Evolutionary conservation across 2,113 vertebrate species (phyloP), one percentile per base, ranked within the genome.

Genomic region (Heptranchias perlo): DNA sequence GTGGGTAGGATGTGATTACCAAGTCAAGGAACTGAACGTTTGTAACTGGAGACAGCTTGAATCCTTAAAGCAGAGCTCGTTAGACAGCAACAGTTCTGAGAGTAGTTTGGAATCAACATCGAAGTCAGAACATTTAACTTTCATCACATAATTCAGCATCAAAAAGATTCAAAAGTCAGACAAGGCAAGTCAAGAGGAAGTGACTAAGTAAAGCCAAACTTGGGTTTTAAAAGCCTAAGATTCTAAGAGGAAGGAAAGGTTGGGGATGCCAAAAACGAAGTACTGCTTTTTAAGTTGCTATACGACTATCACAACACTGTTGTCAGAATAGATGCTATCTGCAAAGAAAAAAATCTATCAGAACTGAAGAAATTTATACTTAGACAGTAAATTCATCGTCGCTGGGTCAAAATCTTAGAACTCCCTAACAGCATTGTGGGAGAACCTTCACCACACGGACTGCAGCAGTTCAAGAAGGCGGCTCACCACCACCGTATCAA

Each of bases 151-250:
- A 62, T 62, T 62, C 89, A 21, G 89, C 58, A 93, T 92, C 58
- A 64, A 39, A n/a, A 25, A n/a, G 31, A 62, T 93, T 93, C n/a
- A 61, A 44, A 61, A 93, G 78, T 82, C 39, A 82, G 89, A 93
- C 89, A 93, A 62, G 89, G 89, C 89, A 23, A 93, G 35, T 93
- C 58, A 93, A 93, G 58, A 93, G 89, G 89, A 93, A 64, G 61
- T 93, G 89, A 62, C 89, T 93, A 47, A 82, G 78, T 82, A 82
- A 93, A 93, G 39, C 7, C 18, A 93, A 93, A 93, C 58, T 6
- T 25, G 31, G 61, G n/a, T 93, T 39, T 93, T 62, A 93, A 93
- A 62, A 93, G 87, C 31, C 52, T 58, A n/a, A 16, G 89, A 61
- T 93, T 93, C 61, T 21, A n/a, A 93, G 89, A 62, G 89, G 89